Percentiles rank a stretch among this genome's conserved stretches.
Evolutionary conservation across 2,797 vertebrate genomes (phyloP).

Genomic region (Alfaro cultratus): DNA sequence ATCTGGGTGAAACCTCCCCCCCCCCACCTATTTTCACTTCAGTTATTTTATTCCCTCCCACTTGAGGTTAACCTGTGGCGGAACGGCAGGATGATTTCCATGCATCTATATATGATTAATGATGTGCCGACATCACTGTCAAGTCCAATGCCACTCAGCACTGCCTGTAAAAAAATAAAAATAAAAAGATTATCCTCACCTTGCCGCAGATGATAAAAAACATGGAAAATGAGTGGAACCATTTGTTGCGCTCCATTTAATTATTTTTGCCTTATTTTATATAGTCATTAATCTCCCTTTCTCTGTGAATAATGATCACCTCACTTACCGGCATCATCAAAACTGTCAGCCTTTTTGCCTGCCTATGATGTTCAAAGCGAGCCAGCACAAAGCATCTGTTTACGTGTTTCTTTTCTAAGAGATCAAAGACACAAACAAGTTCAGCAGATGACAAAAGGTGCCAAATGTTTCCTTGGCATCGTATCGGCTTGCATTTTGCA

Average conservation of each 20-base stretch:
- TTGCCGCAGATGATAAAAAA: slow-evolving; percentile 52
- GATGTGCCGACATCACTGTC: slow-evolving; percentile 73
- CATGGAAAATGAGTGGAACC: slow-evolving; percentile 35
- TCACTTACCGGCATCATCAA: slow-evolving; percentile 49
- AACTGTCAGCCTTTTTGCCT: slow-evolving; percentile 66
- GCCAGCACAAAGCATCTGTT: slow-evolving; percentile 67
- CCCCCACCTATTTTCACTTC: slow-evolving; percentile 62
- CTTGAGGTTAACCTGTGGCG: slow-evolving; percentile 74
- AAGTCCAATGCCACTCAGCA: slow-evolving; percentile 76
- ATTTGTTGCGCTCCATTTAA: slow-evolving; percentile 28
- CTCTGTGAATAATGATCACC: slow-evolving; percentile 67
- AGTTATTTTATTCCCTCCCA: slow-evolving; percentile 74
- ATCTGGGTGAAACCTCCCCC: slow-evolving; percentile 46
- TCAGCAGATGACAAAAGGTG: slow-evolving; percentile 70
- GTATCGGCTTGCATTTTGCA: slow-evolving; percentile 74
- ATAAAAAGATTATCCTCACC: slow-evolving; percentile 64
- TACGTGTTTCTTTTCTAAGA: slow-evolving; percentile 49
- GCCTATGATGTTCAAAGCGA: slow-evolving; percentile 58
- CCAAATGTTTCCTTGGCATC: slow-evolving; percentile 74
- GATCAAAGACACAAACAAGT: slow-evolving; percentile 76
- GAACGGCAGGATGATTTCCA: slow-evolving; percentile 69
- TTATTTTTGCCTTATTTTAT: slow-evolving; percentile 59
- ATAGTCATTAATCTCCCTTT: slow-evolving; percentile 52
- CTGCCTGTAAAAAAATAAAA: slow-evolving; percentile 35
- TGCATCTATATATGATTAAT: slow-evolving; percentile 81